A percentile compares a stretch with the other conserved stretches of the same genome.
Conservation (phyloP, 35 echinoderm and acorn worm species). For the Apostichopus japonicus region DNA sequence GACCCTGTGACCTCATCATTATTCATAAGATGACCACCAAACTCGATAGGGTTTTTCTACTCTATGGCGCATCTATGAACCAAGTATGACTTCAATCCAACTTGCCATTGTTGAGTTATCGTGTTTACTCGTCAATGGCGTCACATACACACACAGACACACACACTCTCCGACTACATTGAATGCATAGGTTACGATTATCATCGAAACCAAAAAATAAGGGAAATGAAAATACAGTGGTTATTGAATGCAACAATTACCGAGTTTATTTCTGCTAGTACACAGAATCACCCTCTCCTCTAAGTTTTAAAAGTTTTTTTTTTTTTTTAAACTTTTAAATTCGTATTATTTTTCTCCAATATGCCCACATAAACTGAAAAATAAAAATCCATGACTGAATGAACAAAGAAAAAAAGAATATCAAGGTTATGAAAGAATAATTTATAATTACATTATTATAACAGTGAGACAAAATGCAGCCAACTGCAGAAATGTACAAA, state of each 20-base stretch:
- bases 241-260: slow-evolving; percentile 11
- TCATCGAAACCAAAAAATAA: too few species aligned
- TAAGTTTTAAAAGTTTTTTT: not conserved
- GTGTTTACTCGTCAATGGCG: too few species aligned
- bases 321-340: not conserved
- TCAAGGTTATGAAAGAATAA: slow-evolving; percentile 52
- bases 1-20: too few species aligned
- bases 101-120: too few species aligned
- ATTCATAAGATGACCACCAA: too few species aligned
- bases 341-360: not conserved
- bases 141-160: too few species aligned
- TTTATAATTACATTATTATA: slow-evolving; percentile 31
- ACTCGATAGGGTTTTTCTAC: too few species aligned
- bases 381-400: slow-evolving; percentile 34
- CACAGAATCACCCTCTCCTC: not conserved
- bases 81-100: too few species aligned
- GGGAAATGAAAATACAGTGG: too few species aligned
- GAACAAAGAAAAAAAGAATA: slow-evolving; percentile 3
- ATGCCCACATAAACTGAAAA: slow-evolving; percentile 37
- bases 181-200: too few species aligned
- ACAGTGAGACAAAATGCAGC: not conserved
- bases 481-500: slow-evolving; percentile 44
- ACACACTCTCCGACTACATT: too few species aligned
- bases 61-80: too few species aligned
- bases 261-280: slow-evolving; percentile 35